These are phyloP conservation scores for Grammomys dolichurus DNA, from an alignment of 2,113 vertebrate genomes.

Conservation along the genomic window DNA sequence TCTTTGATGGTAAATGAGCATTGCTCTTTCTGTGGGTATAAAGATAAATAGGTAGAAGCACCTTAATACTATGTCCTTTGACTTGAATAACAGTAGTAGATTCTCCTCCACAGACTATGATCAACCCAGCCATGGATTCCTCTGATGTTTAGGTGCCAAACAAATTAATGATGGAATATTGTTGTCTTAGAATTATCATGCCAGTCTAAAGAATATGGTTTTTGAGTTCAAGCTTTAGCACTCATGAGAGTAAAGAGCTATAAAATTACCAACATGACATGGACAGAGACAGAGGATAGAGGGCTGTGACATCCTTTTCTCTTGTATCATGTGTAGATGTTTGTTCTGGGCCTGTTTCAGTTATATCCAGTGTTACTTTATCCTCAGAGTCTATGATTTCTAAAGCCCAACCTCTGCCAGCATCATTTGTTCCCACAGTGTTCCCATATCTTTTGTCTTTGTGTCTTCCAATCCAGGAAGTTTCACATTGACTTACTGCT, in stretches of 20 bases:
- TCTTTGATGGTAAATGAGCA: background rate
- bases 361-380: background rate
- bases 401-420: background rate
- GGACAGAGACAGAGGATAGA: background rate
- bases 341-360: background rate
- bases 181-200: background rate
- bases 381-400: background rate
- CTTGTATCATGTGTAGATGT: background rate
- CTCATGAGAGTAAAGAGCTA: background rate
- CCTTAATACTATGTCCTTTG: background rate
- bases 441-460: background rate
- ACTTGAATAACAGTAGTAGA: too few relatives aligned
- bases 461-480: background rate
- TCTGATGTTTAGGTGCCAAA: background rate
- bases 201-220: background rate
- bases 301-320: background rate
- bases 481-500: background rate
- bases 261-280: background rate
- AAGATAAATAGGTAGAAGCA: background rate
- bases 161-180: background rate
- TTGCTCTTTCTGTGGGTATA: background rate
- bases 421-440: background rate
- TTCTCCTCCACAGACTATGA: background rate
- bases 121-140: background rate
- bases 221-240: background rate